Evolutionary conservation across 2,113 vertebrate species (phyloP).

Genomic region (Pseudonaja textilis): DNA sequence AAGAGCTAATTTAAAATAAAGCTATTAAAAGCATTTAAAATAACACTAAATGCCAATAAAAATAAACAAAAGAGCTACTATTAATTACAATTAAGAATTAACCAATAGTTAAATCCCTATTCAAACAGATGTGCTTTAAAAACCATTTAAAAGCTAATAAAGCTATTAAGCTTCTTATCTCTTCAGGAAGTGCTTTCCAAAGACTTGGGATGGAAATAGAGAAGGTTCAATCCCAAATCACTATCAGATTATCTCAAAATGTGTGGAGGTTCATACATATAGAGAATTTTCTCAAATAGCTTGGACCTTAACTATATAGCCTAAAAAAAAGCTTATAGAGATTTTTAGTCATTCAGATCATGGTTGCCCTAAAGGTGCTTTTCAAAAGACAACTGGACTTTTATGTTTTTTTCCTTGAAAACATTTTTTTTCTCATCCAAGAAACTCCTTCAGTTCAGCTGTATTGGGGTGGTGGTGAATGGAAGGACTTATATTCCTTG

Average conservation of each 20-base stretch:
- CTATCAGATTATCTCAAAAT: neutral
- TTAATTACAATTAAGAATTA: neutral
- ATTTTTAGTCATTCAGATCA: neutral
- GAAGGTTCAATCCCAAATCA: neutral
- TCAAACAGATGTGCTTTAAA: neutral
- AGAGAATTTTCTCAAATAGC: neutral
- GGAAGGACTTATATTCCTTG: neutral
- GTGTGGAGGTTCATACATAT: neutral
- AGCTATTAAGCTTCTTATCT: neutral
- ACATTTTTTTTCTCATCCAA: neutral
- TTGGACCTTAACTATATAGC: neutral
- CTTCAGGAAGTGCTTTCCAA: neutral
- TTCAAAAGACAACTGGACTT: neutral
- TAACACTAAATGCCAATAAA: neutral
- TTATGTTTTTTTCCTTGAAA: neutral
- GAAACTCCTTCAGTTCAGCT: neutral
- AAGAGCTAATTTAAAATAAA: neutral
- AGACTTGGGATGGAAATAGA: neutral
- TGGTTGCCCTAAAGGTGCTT: neutral
- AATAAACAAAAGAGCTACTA: neutral
- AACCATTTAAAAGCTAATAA: neutral
- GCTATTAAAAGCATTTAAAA: neutral
- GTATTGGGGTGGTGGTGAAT: neutral
- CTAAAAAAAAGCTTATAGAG: neutral
- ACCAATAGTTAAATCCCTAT: neutral